Base-by-base conservation (phyloP, 2,797 vertebrate genomes). In the Onychomys torridus region DNA sequence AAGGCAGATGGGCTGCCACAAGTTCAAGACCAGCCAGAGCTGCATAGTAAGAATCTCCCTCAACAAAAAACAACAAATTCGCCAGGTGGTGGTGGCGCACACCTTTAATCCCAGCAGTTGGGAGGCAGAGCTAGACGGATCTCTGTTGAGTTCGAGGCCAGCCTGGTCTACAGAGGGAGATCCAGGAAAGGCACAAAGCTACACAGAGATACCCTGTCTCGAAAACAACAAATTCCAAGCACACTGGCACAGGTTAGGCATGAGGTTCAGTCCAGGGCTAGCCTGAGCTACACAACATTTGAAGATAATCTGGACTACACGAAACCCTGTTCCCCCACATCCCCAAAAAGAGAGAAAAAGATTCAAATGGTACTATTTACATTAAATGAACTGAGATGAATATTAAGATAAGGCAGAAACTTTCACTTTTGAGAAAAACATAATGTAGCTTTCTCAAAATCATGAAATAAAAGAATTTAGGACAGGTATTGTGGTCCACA, bases 341-440 rank as follows among this genome's bases (percentile, higher is more conserved):
- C 7, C 0, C 55, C n/a, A 4, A 40, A 40, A 81, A 82, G 7
- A 25, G 12, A 83, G 46, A 52, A 12, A 84, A 3, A 67, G 63
- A 67, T 52, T 55, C 21, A 86, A 69, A 37, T 89, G 97, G 93
- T 96, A 95, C 90, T 95, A 65, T 95, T 96, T 96, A 52, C 94
- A 43, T 97, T 96, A 52, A 95, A n/a, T 8, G 59, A 97, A 85
- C 73, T 96, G 46, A 91, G 78, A 96, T 93, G 97, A 98, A 91
- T 86, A 92, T 65, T 67, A 89, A 92, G 93, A 94, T 52, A 93
- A 4, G 12, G 5, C 89, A 97, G 95, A 55, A 69, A 93, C 91
- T 90, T 95, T 14, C 81, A 49, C 73, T 84, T 92, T 32, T 55
- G 13, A 91, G 67, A 73, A 94, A 94, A 93, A 97, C 87, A 91